These are phyloP conservation scores for Botrylloides violaceus DNA, from an alignment of 23 tunicate genomes.

Conservation along the genomic window DNA sequence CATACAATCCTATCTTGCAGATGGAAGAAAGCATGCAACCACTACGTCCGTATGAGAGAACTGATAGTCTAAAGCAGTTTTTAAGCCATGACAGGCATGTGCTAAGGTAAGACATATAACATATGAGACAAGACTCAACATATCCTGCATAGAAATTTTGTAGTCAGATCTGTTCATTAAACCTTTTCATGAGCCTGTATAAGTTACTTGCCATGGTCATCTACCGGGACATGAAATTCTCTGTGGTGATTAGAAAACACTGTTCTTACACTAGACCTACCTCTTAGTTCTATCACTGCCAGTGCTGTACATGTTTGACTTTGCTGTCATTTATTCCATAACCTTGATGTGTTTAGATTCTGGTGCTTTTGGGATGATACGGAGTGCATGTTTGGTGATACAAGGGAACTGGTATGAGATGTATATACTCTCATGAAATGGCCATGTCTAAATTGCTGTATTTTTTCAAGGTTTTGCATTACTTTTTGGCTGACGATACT, in stretches of 20 bases:
- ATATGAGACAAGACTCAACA: neutral
- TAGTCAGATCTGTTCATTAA: neutral
- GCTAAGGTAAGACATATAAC: slow-evolving; percentile 19
- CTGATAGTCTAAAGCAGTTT: slow-evolving; percentile 91
- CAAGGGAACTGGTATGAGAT: slow-evolving; percentile 70
- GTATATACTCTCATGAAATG: neutral
- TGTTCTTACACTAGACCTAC: too few relatives aligned
- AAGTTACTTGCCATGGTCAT: too few relatives aligned
- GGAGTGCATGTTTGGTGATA: slow-evolving; percentile 91
- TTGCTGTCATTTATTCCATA: too few relatives aligned
- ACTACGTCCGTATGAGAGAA: slow-evolving; percentile 90
- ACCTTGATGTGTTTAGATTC: slow-evolving; percentile 47
- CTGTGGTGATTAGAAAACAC: too few relatives aligned
- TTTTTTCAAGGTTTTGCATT: slow-evolving; percentile 59
- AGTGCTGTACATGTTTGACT: too few relatives aligned
- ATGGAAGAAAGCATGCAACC: slow-evolving; percentile 84
- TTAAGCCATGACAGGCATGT: slow-evolving; percentile 90
- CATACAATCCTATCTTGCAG: slow-evolving; percentile 15
- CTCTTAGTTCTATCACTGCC: too few relatives aligned
- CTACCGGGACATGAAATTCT: too few relatives aligned
- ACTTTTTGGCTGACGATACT: slow-evolving; percentile 97
- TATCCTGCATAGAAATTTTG: neutral
- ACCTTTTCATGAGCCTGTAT: too few relatives aligned
- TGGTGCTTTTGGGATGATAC: slow-evolving; percentile 95
- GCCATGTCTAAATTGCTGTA: neutral